Evolutionary conservation across 2,797 vertebrate genomes (phyloP).

Genomic region (Mus spretus): DNA sequence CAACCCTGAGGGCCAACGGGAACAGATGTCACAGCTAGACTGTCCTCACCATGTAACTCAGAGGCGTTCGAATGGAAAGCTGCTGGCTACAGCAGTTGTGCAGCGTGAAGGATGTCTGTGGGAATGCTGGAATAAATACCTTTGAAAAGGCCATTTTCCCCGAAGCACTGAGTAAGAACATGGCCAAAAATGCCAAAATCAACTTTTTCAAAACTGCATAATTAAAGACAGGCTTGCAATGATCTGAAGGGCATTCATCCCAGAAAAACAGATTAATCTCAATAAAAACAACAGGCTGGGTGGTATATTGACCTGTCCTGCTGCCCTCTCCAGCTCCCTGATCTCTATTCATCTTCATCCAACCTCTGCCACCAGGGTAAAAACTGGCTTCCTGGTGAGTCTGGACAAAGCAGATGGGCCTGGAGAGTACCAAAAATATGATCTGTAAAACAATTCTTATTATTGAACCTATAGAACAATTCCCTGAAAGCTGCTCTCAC

Average conservation of each 20-base stretch:
- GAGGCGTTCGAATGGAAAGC: background rate
- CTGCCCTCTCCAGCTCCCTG: background rate
- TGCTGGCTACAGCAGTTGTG: background rate
- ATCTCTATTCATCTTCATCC: background rate
- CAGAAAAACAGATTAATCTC: conserved; percentile 34
- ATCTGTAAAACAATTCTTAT: background rate
- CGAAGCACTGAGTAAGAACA: conserved; percentile 39
- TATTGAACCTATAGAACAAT: background rate
- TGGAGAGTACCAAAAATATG: background rate
- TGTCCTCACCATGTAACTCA: background rate
- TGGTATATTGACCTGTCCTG: background rate
- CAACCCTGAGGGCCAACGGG: background rate
- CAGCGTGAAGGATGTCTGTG: background rate
- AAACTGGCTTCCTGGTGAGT: background rate
- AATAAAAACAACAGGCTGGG: background rate
- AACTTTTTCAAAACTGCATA: conserved; percentile 16
- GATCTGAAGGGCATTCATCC: background rate
- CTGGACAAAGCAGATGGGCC: background rate
- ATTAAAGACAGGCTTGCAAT: conserved; percentile 18
- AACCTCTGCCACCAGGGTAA: background rate
- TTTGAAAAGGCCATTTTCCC: background rate
- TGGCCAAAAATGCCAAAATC: conserved; percentile 37
- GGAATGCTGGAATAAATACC: background rate
- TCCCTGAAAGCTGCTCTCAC: background rate
- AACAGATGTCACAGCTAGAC: background rate